phyloP scores from a whole-genome alignment of 2,113 vertebrate genomes.

The Rutilus rutilus region DNA sequence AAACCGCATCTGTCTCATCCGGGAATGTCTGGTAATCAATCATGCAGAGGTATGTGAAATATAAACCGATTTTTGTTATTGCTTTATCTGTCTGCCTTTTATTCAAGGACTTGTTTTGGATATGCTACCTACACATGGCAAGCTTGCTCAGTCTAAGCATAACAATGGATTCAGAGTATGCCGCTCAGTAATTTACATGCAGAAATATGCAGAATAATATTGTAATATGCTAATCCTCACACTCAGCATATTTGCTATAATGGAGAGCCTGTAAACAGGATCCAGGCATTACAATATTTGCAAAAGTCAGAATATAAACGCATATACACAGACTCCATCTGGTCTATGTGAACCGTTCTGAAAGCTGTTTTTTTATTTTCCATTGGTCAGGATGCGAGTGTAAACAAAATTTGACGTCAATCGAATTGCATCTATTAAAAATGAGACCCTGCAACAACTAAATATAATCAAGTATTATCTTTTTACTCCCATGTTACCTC shows the following conservation, averaged over 20 bases:
- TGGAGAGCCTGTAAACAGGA: slow-evolving; percentile 21
- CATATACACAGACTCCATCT: slow-evolving; percentile 16
- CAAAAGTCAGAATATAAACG: slow-evolving; percentile 6
- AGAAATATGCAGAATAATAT: slow-evolving; percentile 29
- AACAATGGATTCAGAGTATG: background rate
- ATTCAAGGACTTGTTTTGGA: slow-evolving; percentile 11
- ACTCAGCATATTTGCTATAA: slow-evolving; percentile 30
- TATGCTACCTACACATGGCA: background rate
- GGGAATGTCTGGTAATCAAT: background rate
- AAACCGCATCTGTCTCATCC: background rate
- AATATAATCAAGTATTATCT: background rate
- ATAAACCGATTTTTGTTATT: slow-evolving; percentile 1
- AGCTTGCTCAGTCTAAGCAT: background rate
- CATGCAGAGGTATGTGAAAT: slow-evolving; percentile 6
- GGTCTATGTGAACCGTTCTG: background rate
- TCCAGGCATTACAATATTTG: slow-evolving; percentile 22
- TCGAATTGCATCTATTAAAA: background rate
- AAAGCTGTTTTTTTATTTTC: background rate
- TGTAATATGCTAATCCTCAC: slow-evolving; percentile 30
- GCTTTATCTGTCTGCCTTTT: slow-evolving; percentile 8
- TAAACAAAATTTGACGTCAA: background rate
- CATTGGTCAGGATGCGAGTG: background rate
- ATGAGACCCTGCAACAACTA: background rate
- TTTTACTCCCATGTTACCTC: background rate
- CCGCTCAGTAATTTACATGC: slow-evolving; percentile 26